phyloP scores from a whole-genome alignment of 2,113 vertebrate species.

The Coregonus clupeaformis region DNA sequence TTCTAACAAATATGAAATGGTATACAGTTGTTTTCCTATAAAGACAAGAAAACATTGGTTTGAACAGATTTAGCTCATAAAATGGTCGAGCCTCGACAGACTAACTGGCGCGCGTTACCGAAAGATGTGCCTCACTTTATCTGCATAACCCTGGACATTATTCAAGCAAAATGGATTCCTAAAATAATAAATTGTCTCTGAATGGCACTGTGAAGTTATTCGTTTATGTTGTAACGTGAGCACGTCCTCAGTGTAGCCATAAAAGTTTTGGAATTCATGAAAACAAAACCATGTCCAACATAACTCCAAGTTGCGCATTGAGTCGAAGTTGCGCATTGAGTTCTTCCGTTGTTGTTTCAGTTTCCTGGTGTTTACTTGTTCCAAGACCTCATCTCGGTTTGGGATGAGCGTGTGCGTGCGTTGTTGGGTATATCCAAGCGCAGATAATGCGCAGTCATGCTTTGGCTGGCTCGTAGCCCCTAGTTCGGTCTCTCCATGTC shows the following conservation, averaged over 20 bases:
- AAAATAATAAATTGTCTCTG: too few species aligned
- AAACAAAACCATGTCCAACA: not conserved
- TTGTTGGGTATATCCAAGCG: conserved; percentile 9
- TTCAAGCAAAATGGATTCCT: too few species aligned
- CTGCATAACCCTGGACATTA: too few species aligned
- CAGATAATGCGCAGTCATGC: not conserved
- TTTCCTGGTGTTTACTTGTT: not conserved
- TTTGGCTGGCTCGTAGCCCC: not conserved
- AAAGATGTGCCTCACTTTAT: not conserved
- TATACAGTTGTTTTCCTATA: too few species aligned
- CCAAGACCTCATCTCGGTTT: not conserved
- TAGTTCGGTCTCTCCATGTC: not conserved
- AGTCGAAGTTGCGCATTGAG: not conserved
- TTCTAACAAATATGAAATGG: too few species aligned
- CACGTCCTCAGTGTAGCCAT: not conserved
- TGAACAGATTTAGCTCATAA: too few species aligned
- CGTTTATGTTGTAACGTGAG: too few species aligned
- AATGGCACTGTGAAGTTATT: not conserved
- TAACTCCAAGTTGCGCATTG: not conserved
- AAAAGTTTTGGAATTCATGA: not conserved
- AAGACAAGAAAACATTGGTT: too few species aligned
- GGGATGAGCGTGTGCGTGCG: not conserved
- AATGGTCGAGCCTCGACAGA: too few species aligned
- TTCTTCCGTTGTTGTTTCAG: not conserved
- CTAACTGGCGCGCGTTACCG: not conserved